A percentile compares a stretch with the other conserved stretches of the same genome.
These are phyloP conservation scores for Chymomyza costata DNA, from an alignment of 1,140 invertebrate genomes.

Conservation along the genomic window DNA sequence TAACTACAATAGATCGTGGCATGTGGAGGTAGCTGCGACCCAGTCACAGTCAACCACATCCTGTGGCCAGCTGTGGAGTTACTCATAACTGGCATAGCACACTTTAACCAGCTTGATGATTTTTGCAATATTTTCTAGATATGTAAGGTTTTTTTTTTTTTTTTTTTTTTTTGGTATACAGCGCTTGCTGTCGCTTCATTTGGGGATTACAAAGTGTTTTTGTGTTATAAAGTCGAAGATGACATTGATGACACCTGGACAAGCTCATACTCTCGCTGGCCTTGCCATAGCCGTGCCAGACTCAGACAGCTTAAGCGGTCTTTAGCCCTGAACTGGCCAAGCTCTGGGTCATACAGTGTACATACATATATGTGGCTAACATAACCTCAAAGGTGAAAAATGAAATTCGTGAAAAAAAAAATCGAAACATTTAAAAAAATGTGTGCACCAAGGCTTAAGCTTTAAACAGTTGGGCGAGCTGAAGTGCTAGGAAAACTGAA, in stretches of 20 bases:
- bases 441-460: too few relatives aligned
- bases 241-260: conserved; percentile 68
- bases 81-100: too few relatives aligned
- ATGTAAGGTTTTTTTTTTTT: conserved; percentile 22
- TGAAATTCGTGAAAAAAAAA: too few relatives aligned
- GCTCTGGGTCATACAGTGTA: too few relatives aligned
- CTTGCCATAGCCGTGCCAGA: conserved; percentile 3
- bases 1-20: conserved; percentile 56
- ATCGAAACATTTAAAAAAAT: too few relatives aligned
- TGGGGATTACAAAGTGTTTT: conserved; percentile 73
- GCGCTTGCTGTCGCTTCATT: conserved; percentile 58
- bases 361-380: too few relatives aligned
- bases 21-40: too few relatives aligned
- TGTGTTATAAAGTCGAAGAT: conserved; percentile 73
- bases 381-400: too few relatives aligned
- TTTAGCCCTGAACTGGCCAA: too few relatives aligned
- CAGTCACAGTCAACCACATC: not conserved
- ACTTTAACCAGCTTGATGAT: too few relatives aligned
- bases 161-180: conserved; percentile 4
- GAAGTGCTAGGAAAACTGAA: too few relatives aligned
- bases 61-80: conserved; percentile 16
- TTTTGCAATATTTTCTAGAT: not conserved
- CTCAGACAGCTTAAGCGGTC: conserved; percentile 43
- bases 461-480: too few relatives aligned
- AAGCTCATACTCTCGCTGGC: conserved; percentile 31